Base-by-base conservation (phyloP, 2,797 vertebrate genomes). In the Microctenopoma lineatum region DNA sequence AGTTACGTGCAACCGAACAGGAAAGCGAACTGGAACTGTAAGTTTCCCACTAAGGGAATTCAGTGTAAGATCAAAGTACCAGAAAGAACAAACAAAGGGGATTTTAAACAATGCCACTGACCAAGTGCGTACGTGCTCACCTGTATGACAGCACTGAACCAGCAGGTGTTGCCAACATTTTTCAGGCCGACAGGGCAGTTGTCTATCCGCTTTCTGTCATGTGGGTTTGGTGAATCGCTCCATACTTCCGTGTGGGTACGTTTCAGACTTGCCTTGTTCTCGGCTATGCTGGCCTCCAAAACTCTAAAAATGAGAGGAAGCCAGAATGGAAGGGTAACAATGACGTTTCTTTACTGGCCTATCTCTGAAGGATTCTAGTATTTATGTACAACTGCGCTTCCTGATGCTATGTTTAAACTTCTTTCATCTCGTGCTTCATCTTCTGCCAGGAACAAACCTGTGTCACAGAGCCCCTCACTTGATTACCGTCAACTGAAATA, bases 81-180 rank as follows among this genome's bases (percentile, higher is more conserved):
- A 39, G 1, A 58, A 44, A 26, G 44, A 38, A 55, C 7, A 29
- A 11, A 57, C 16, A 26, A 56, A 38, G 7, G 5, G 9, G 7
- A 10, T 7, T 27, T 46, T 41, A 9, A 51, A 27, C 27, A 27
- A 27, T 29, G 11, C 8, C 4, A 29, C 21, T 26, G 7, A 12
- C 15, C 6, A 38, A 18, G 39, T 38, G 39, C 36, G 15, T 48
- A 29, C 18, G 36, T 4, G 27, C 53, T 59, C 89, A 99, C 98
- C 96, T 99, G 98, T 89, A 99, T 99, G 76, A 99, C 98, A 39
- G 98, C 97, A 79, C 97, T 99, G 92, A 99, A 99, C 98, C 98
- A 99, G 91, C 98, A 99, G 0, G 98, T 99, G 86, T 99, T 99
- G 79, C 98, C 98, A 64, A 99, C 98, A 70, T 99, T 99, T 93